Conservation (phyloP, 1,140 invertebrate genomes). For the Limonius californicus region DNA sequence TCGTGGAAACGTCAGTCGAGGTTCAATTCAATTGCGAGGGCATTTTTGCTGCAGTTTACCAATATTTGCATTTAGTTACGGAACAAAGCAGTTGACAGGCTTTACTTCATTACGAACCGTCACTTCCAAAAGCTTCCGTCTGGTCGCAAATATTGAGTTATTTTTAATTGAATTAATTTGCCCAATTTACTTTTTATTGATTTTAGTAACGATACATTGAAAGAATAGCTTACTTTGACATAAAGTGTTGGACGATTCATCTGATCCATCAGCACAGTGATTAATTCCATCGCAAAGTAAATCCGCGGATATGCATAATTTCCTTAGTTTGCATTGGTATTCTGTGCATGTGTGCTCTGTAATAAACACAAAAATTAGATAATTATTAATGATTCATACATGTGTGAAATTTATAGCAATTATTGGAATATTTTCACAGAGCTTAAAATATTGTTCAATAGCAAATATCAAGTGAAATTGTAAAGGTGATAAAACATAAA, state of each 20-base stretch:
- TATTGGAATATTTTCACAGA: too few relatives aligned
- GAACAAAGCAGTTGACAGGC: not conserved
- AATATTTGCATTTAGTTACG: not conserved
- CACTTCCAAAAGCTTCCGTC: too few relatives aligned
- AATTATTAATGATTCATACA: too few relatives aligned
- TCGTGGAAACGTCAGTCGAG: not conserved
- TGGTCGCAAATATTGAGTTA: too few relatives aligned
- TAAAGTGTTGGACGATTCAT: constrained; percentile 74
- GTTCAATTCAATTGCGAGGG: too few relatives aligned
- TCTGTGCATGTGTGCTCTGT: constrained; percentile 83
- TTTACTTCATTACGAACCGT: not conserved
- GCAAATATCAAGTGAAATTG: too few relatives aligned
- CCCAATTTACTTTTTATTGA: not conserved
- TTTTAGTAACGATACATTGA: too few relatives aligned
- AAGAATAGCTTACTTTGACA: constrained; percentile 72
- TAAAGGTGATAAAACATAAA: too few relatives aligned
- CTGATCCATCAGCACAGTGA: constrained; percentile 89
- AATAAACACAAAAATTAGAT: too few relatives aligned
- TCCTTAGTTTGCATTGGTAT: constrained; percentile 76
- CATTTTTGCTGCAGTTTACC: not conserved
- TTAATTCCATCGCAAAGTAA: constrained; percentile 85
- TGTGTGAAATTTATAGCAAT: too few relatives aligned
- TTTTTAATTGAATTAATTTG: not conserved
- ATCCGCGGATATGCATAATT: constrained; percentile 87
- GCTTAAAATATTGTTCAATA: too few relatives aligned